Percentiles rank a stretch among this genome's conserved stretches.
phyloP scores from a whole-genome alignment of 2,797 vertebrate genomes.

The Amblyopsis hoosieri region DNA sequence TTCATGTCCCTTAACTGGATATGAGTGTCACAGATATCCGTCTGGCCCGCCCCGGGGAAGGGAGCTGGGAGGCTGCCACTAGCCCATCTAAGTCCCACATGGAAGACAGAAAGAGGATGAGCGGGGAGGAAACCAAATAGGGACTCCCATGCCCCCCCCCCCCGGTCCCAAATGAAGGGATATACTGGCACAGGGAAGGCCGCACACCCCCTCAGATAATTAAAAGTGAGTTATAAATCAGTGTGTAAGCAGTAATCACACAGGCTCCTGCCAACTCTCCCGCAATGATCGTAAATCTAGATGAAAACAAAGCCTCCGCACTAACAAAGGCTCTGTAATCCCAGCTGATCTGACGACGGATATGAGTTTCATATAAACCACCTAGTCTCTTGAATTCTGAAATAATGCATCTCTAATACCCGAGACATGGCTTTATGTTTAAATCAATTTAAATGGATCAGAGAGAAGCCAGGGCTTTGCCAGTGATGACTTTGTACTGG shows the following conservation, averaged over 20 bases:
- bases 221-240: conserved; percentile 84
- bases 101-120: conserved; percentile 33
- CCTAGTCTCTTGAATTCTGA: conserved; percentile 25
- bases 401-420: conserved; percentile 37
- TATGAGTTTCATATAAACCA: conserved; percentile 55
- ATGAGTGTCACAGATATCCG: conserved; percentile 64
- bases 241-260: conserved; percentile 79
- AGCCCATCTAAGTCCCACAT: conserved; percentile 25
- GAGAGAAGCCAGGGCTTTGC: conserved; percentile 8
- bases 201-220: conserved; percentile 77
- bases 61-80: conserved; percentile 41
- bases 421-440: conserved; percentile 32
- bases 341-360: conserved; percentile 62
- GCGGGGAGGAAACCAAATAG: conserved; percentile 50
- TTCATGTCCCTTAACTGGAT: conserved; percentile 54
- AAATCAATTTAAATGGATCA: conserved; percentile 40
- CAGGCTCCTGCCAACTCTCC: conserved; percentile 67
- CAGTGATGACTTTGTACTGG: conserved; percentile 25
- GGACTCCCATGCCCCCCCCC: conserved; percentile 11
- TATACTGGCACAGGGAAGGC: conserved; percentile 64
- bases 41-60: conserved; percentile 55
- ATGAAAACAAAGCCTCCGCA: conserved; percentile 73
- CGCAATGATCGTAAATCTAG: conserved; percentile 76
- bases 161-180: conserved; percentile 58
- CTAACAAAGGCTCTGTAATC: conserved; percentile 64